Base-by-base conservation (phyloP, 2,797 vertebrate genomes). In the Epinephelus malabaricus region DNA sequence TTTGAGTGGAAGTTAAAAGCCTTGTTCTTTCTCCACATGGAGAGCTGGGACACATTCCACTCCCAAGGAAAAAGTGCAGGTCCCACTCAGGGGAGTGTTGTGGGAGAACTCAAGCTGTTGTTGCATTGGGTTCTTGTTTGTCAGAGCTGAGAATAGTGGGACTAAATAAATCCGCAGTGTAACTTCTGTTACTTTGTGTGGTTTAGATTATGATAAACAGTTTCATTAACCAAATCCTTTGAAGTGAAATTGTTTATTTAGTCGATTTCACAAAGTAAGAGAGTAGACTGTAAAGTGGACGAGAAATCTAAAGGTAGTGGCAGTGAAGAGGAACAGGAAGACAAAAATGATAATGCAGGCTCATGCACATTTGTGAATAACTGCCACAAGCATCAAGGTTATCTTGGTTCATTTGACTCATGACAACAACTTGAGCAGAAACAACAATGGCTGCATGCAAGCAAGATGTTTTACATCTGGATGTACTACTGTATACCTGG, bases 1-100 rank as follows among this genome's bases (percentile, higher is more conserved):
- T 95, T 89, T 94, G 76, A 88, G 85, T 82, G 60, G 70, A 91
- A 91, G 85, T 90, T 94, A 88, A 94, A 94, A 93, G 91, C 56
- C 76, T 87, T 76, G 82, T 73, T 74, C 74, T 80, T 78, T 79
- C 86, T 87, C 63, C 71, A 69, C 58, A 86, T 66, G 51, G 74
- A 79, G 85, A 83, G 86, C 84, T 85, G 86, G 86, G 88, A 91
- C 83, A 90, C 86, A 90, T 94, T 95, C 90, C 87, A 81, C 83
- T 90, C 85, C 79, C 78, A 77, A 81, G 63, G 65, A 83, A 83
- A 90, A 86, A 81, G 72, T 77, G 46, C 58, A 74, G 49, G 82
- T 91, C 88, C 82, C 81, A 59, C 78, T 84, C 47, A 73, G 43
- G 82, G 81, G 58, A 85, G 49, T 21, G n/a, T 73, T 74, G 78